Evolutionary conservation across 1,140 invertebrate genomes (phyloP).

Genomic region (Bombus polaris): DNA sequence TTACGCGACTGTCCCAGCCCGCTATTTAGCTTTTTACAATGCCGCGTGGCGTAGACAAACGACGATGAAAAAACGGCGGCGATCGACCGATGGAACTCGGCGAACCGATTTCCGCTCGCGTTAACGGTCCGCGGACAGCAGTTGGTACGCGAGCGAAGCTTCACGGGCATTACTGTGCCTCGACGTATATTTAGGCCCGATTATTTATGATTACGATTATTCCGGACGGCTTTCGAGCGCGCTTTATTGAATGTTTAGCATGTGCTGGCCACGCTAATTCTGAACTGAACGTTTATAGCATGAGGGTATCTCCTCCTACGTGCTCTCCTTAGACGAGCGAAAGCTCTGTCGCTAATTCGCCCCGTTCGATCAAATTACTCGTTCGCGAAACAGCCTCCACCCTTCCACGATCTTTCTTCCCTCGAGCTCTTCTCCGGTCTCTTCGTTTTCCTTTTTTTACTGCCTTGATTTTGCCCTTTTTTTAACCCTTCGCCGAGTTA

Average conservation of each 20-base stretch:
- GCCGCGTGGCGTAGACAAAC: not conserved
- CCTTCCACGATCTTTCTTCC: not conserved
- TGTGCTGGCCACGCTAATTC: conserved; percentile 80
- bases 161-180: conserved; percentile 68
- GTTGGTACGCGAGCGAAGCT: conserved; percentile 74
- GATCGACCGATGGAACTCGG: conserved; percentile 13
- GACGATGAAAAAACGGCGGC: not conserved
- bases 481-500: conserved; percentile 47
- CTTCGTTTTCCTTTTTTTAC: no score
- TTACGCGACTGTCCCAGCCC: conserved; percentile 26
- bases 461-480: conserved; percentile 11
- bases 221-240: conserved; percentile 76
- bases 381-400: conserved; percentile 44
- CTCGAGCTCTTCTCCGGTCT: not conserved
- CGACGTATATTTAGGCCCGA: conserved; percentile 80
- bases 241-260: conserved; percentile 81
- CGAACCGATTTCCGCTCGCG: conserved; percentile 66
- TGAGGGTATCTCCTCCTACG: conserved; percentile 64
- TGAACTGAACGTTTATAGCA: conserved; percentile 71
- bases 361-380: conserved; percentile 66
- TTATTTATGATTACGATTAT: conserved; percentile 83
- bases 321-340: conserved; percentile 64
- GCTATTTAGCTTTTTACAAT: conserved; percentile 23
- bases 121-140: conserved; percentile 74
- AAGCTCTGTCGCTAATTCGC: conserved; percentile 65